Percentiles rank a stretch among this genome's conserved stretches.
Evolutionary conservation across 2,888 invertebrate species (phyloP).

Genomic region (Hydroisotoma schaefferi): DNA sequence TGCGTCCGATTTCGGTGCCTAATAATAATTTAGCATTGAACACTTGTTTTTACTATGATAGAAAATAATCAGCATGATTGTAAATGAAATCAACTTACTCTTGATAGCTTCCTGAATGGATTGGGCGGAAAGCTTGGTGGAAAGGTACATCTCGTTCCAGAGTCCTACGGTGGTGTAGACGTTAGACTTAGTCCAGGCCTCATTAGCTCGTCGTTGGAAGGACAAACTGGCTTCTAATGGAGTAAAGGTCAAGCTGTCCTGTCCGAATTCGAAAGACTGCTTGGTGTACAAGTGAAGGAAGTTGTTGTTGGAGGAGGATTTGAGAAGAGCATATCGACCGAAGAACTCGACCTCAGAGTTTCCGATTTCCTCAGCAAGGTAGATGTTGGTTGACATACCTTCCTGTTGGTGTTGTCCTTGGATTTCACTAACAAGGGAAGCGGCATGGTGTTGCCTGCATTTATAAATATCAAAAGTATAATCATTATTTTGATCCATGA

Average conservation of each 20-base stretch:
- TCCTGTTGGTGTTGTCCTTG: too few relatives aligned
- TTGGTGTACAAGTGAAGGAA: slow-evolving; percentile 3
- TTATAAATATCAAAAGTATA: too few relatives aligned
- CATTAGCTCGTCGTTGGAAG: neutral
- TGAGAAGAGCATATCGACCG: slow-evolving; percentile 4
- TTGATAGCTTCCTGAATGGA: neutral
- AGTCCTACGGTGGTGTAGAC: neutral
- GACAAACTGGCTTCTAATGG: neutral
- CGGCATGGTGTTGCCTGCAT: too few relatives aligned
- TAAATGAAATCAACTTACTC: neutral
- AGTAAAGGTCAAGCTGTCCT: neutral
- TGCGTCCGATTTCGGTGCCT: neutral
- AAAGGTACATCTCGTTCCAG: slow-evolving; percentile 12
- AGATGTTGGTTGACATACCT: slow-evolving; percentile 2
- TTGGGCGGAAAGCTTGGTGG: neutral
- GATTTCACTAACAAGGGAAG: too few relatives aligned
- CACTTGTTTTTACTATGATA: too few relatives aligned
- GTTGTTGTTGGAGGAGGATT: neutral
- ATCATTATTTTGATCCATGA: too few relatives aligned
- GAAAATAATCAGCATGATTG: neutral
- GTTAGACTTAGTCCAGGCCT: neutral
- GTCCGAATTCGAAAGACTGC: neutral
- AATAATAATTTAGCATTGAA: too few relatives aligned
- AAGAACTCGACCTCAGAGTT: neutral
- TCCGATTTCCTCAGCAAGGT: neutral